phyloP scores from a whole-genome alignment of 92 coral and sea anemone species.

The Blastomussa wellsi region DNA sequence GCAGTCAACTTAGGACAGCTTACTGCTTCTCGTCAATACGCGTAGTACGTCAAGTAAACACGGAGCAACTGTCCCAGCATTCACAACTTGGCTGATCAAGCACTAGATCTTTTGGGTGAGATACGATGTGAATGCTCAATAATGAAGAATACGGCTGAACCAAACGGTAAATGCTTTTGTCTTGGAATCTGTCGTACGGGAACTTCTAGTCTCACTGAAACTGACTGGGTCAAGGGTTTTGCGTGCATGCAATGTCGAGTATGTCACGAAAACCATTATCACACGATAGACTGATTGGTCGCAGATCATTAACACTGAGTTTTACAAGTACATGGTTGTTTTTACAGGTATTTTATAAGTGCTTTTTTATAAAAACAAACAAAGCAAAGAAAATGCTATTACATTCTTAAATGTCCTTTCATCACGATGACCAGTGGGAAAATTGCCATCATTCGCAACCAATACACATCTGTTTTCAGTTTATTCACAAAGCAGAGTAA shows the following conservation, averaged over 20 bases:
- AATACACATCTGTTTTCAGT: neutral
- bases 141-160: neutral
- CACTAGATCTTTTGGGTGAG: neutral
- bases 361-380: neutral
- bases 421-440: neutral
- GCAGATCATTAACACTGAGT: neutral
- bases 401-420: neutral
- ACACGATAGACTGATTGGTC: neutral
- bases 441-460: neutral
- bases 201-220: neutral
- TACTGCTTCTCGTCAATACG: neutral
- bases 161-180: neutral
- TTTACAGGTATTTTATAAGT: neutral
- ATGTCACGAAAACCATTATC: slow-evolving; percentile 1
- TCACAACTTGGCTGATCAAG: neutral
- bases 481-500: neutral
- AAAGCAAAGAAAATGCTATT: neutral
- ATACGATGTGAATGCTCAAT: neutral
- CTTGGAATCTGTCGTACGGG: neutral
- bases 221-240: neutral
- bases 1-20: neutral
- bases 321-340: neutral
- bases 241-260: slow-evolving; percentile 1
- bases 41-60: neutral
- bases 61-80: neutral